A percentile compares a stretch with the other conserved stretches of the same genome.
phyloP scores from a whole-genome alignment of 2,113 vertebrate genomes.

The Dolichallabes microphthalmus region DNA sequence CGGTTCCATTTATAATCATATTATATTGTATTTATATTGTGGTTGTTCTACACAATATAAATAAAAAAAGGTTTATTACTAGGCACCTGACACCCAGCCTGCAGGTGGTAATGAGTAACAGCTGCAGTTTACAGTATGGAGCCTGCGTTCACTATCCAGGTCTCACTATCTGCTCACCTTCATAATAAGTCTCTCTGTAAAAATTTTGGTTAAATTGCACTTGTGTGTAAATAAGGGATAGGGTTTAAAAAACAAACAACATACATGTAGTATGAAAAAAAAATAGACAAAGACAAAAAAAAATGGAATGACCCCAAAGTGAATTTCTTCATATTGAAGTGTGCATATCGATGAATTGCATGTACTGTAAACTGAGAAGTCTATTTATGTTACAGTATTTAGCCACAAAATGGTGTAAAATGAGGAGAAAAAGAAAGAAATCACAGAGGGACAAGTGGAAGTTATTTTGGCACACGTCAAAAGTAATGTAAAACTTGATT shows the following conservation, averaged over 20 bases:
- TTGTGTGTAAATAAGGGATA: not conserved
- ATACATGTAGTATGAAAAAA: not conserved
- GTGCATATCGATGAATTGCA: not conserved
- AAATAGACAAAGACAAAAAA: not conserved
- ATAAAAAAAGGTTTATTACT: not conserved
- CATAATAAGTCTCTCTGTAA: not conserved
- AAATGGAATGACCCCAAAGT: not conserved
- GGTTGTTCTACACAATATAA: not conserved
- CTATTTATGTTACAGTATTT: not conserved
- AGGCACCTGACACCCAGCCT: not conserved
- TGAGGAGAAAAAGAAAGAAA: not conserved
- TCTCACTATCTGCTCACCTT: too few relatives aligned
- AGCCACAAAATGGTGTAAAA: not conserved
- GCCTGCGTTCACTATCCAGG: not conserved
- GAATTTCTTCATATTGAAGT: not conserved
- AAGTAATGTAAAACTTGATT: not conserved
- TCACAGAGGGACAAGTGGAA: not conserved
- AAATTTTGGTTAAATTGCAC: not conserved
- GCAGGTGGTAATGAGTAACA: not conserved
- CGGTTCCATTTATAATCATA: not conserved
- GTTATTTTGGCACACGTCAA: not conserved
- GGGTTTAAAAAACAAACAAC: not conserved
- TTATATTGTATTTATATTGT: not conserved
- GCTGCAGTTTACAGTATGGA: not conserved
- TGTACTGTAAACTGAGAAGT: not conserved